Evolutionary conservation across 2,888 invertebrate species (phyloP), one percentile per base, ranked within the genome.

Genomic region (Plebejus argus): DNA sequence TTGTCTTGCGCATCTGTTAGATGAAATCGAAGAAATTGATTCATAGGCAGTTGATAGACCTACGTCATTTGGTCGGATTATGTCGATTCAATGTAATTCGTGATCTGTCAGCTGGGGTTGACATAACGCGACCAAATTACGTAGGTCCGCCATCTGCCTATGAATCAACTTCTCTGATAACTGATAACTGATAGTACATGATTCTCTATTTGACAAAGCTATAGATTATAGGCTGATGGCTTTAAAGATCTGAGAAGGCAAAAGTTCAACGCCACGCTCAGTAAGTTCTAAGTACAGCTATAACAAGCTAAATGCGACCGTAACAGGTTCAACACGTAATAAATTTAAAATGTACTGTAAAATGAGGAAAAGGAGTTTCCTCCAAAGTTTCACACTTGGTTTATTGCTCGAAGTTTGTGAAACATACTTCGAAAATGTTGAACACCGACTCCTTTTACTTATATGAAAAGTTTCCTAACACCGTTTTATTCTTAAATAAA

Each of bases 401-500:
- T 74, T 49, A 72, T 72, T 72, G 72, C 72, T 23, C 45, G n/a
- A 74, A 53, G 20, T 74, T 74, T 49, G 49, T 20, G 49, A 45
- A 74, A 74, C 74, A 53, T 28, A 74, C 49, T 74, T 53, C 28
- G 49, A 53, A 74, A 74, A 53, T 74, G 74, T 53, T 74, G 18
- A 53, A 74, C 74, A 74, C 45, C 49, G 20, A 45, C 23, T 49
- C 49, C 49, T 49, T 74, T 74, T 53, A 74, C 74, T 45, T 74
- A 74, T 18, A 49, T 49, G 49, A 74, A 74, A 74, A 53, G 23
- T 74, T 74, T 74, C 35, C 23, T 18, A 23, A 74, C 28, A 49
- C 74, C 53, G 18, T 53, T 72, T 39, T 45, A 72, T 66, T 66
- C 18, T 66, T 66, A 66, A 66, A 28, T 66, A 28, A 33, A 66